These are phyloP conservation scores for Staurois parvus DNA, from an alignment of 2,797 vertebrate genomes.

Conservation along the genomic window DNA sequence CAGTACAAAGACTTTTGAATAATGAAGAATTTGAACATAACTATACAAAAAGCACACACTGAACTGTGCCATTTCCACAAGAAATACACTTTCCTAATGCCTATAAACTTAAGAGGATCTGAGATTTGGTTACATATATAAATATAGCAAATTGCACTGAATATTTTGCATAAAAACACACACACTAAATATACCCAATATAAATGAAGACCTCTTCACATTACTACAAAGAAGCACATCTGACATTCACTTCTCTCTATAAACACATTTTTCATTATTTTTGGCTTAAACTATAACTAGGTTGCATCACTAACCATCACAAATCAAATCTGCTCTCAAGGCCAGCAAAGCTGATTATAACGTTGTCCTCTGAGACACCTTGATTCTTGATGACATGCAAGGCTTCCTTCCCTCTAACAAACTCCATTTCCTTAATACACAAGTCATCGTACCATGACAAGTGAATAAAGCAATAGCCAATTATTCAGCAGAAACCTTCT, in stretches of 20 bases:
- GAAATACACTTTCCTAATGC: background rate
- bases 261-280: constrained; percentile 56
- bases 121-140: too few relatives aligned
- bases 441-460: constrained; percentile 50
- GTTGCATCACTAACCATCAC: constrained; percentile 52
- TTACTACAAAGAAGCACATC: constrained; percentile 26
- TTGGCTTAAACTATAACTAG: constrained; percentile 52
- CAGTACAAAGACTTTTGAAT: background rate
- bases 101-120: too few relatives aligned
- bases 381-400: constrained; percentile 54
- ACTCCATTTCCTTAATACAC: constrained; percentile 54
- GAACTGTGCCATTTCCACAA: background rate
- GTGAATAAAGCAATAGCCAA: constrained; percentile 62
- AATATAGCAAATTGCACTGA: too few relatives aligned
- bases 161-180: background rate
- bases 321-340: constrained; percentile 62
- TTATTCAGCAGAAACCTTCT: constrained; percentile 60
- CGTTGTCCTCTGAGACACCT: constrained; percentile 63
- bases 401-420: constrained; percentile 54
- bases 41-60: background rate
- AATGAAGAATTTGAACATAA: background rate
- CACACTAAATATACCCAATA: background rate
- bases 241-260: constrained; percentile 3
- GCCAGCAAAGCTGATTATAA: constrained; percentile 58
- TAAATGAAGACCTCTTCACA: constrained; percentile 29